Evolutionary conservation across 2,888 invertebrate species (phyloP), one percentile per base, ranked within the genome.

Genomic region (Phortica magna): DNA sequence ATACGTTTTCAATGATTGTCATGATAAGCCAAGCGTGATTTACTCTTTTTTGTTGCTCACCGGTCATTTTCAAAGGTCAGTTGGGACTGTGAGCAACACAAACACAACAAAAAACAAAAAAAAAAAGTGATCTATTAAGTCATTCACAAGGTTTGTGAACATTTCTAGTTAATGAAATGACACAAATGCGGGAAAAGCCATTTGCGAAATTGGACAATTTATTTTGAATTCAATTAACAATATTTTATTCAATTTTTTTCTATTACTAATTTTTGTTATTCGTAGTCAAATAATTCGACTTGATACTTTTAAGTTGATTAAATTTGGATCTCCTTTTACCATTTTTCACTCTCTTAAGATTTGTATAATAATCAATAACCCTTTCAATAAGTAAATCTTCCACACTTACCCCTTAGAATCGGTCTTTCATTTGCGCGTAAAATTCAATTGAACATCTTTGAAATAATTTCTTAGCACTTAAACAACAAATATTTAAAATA

Each of bases 31-130:
- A 68, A 12, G 43, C 68, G 43, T 43, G 22, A 68, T 68, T 68
- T 68, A 19, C 48, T n/a, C 39, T 43, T 42, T 68, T 68, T 7
- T 68, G 9, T 68, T 61, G 61, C 19, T 48, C 14, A 48, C 61
- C 10, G 39, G 7, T 7, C 59, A 9, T 64, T 64, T 64, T 64
- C 39, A 64, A 64, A 64, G 64, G 64, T 64, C 64, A 19, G 22
- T 22, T 64, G 64, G 64, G 64, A 64, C 31, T 64, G 22, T 9
- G 10, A 64, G 7, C 14, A 31, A 31, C 19, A 31, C 14, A 48
- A 48, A 9, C 43, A 6, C 43, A 48, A 12, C 10, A 12, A 48
- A 12, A 12, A 48, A 2, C 48, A 48, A 48, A 48, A 9, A 2
- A 48, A 12, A 0, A 48, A 0, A 48, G 10, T 48, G 48, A 12